Evolutionary conservation across 2,113 vertebrate genomes (phyloP).

Genomic region (Stegostoma tigrinum): DNA sequence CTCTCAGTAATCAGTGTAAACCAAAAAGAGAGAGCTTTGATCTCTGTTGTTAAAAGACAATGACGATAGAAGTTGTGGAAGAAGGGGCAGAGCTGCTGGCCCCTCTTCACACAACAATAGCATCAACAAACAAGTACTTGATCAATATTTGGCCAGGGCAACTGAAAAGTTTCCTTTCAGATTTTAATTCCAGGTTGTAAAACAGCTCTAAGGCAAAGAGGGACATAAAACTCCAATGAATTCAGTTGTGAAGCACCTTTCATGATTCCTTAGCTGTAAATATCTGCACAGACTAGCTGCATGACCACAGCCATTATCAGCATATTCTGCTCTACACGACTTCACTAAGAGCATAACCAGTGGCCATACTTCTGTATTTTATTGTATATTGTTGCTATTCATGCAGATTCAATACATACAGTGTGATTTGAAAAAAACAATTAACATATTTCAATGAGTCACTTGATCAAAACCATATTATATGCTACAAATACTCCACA

Average conservation of each 20-base stretch:
- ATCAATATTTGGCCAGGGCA: constrained; percentile 98
- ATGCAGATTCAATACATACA: neutral
- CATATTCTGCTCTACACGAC: neutral
- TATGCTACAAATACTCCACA: neutral
- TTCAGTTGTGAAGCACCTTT: constrained; percentile 62
- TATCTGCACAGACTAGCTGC: neutral
- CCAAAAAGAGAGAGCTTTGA: constrained; percentile 92
- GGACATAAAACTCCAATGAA: constrained; percentile 66
- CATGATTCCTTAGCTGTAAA: constrained; percentile 55
- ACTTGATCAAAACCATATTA: constrained; percentile 17
- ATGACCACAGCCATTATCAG: neutral
- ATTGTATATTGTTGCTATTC: neutral
- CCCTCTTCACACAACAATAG: constrained; percentile 77
- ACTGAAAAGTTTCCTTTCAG: constrained; percentile 88
- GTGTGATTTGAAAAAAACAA: neutral
- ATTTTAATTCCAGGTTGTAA: constrained; percentile 94
- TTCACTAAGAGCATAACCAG: neutral
- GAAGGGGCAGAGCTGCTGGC: constrained; percentile 74
- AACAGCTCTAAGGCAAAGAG: constrained; percentile 68
- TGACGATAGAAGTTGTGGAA: constrained; percentile 81
- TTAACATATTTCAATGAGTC: neutral
- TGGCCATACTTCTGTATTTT: neutral
- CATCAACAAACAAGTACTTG: constrained; percentile 95
- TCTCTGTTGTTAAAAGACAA: constrained; percentile 79
- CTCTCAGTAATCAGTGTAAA: constrained; percentile 55